Conservation (phyloP, 2,888 invertebrate genomes). For the Craniophora ligustri region DNA sequence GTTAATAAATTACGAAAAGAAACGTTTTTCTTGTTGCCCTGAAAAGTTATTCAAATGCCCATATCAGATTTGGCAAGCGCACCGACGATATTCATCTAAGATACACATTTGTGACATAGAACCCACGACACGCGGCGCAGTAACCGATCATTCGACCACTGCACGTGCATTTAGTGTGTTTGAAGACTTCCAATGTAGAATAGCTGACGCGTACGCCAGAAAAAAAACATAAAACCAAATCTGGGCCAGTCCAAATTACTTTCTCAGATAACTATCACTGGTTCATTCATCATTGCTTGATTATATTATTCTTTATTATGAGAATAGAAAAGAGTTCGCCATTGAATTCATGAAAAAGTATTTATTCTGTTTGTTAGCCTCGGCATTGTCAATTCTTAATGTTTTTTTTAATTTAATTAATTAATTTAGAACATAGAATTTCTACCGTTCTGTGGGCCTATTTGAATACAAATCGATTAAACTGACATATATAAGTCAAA, state of each 20-base stretch:
- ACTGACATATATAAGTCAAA: too few species aligned
- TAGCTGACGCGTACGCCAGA: background rate
- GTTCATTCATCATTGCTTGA: constrained; percentile 32
- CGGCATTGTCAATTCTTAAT: background rate
- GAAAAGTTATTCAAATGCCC: too few species aligned
- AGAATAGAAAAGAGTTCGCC: constrained; percentile 23
- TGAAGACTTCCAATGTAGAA: too few species aligned
- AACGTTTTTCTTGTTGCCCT: too few species aligned
- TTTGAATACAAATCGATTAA: background rate
- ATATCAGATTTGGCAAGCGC: too few species aligned
- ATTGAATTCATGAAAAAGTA: constrained; percentile 19
- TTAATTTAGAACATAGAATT: background rate
- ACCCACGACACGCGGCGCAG: too few species aligned
- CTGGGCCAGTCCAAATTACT: constrained; percentile 38
- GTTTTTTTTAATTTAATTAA: background rate
- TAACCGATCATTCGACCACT: too few species aligned
- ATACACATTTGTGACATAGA: too few species aligned
- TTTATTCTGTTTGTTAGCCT: too few species aligned
- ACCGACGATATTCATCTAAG: too few species aligned
- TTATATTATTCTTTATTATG: constrained; percentile 37
- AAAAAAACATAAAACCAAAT: constrained; percentile 4
- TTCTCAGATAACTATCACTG: constrained; percentile 32
- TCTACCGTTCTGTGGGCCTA: background rate
- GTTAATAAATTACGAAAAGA: too few species aligned
- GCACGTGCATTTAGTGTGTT: too few species aligned